Base-by-base conservation (phyloP, 2,113 vertebrate species). In the Thalassoma bifasciatum region DNA sequence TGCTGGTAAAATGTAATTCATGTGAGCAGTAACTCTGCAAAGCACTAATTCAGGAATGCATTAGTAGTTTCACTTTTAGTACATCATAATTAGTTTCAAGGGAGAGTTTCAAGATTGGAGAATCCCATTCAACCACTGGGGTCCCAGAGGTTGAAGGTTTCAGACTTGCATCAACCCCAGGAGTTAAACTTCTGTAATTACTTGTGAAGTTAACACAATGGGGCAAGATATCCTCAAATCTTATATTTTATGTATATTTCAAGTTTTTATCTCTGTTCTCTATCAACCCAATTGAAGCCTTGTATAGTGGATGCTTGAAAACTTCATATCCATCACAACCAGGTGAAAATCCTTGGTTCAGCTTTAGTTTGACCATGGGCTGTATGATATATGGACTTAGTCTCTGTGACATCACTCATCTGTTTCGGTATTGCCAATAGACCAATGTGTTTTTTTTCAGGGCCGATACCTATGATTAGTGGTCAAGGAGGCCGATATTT, bases 1-100 rank as follows among this genome's bases (percentile, higher is more conserved):
- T 66, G 53, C 73, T 71, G 42, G 80, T 66, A 50, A 80, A 79
- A 87, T 72, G 34, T 66, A 77, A 82, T 81, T 88, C 50, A 85
- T 65, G 76, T 68, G 66, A 84, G 70, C 70, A 75, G 68, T 76
- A 76, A 87, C 10, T 26, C 62, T 80, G 60, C 60, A 70, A 56
- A 72, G 49, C 10, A 6, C 64, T 74, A 49, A 83, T 76, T 84
- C 67, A 52, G 24, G 56, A 56, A 68, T 49, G 46, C 52, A 77
- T 78, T 68, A 77, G 50, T 65, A 34, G 51, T 78, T 69, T 77
- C 68, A 72, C 61, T 81, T 84, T 68, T 59, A 68, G 42, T 46
- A 21, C 19, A 73, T 66, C 19, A 44, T 79, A 70, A 85, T 84
- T 83, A 80, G 80, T 69, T 83, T 77, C 60, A 57, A 46, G 19